phyloP scores from a whole-genome alignment of 2,113 vertebrate genomes.

The Penelope pileata region DNA sequence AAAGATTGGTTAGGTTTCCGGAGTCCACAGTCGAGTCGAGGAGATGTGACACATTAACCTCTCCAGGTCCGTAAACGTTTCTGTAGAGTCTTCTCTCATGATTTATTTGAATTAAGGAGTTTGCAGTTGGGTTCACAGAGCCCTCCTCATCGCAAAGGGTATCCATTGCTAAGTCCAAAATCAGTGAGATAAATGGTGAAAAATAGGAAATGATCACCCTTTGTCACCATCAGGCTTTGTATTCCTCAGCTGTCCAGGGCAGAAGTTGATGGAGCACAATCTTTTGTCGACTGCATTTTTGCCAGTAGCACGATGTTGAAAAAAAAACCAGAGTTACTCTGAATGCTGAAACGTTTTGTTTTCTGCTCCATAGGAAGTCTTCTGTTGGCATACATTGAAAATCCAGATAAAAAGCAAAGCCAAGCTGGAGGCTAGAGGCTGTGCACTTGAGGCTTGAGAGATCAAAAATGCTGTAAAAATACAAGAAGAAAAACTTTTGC shows the following conservation, averaged over 20 bases:
- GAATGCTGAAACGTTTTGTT: not conserved
- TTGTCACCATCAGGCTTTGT: conserved; percentile 55
- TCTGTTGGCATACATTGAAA: conserved; percentile 17
- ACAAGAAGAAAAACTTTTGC: conserved; percentile 69
- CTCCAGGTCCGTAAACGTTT: conserved; percentile 59
- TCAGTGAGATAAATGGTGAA: conserved; percentile 26
- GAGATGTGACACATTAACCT: conserved; percentile 73
- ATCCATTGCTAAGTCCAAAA: conserved; percentile 76
- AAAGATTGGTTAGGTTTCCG: conserved; percentile 77
- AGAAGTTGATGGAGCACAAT: conserved; percentile 7
- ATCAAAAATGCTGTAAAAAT: conserved; percentile 62
- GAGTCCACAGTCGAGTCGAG: conserved; percentile 77
- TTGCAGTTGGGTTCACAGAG: conserved; percentile 69
- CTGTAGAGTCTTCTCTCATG: conserved; percentile 64
- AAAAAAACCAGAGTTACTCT: not conserved
- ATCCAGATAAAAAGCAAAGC: conserved; percentile 49
- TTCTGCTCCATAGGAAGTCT: conserved; percentile 44
- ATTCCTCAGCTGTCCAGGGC: conserved; percentile 10
- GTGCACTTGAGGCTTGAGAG: conserved; percentile 51
- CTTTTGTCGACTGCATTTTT: not conserved
- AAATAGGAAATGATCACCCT: conserved; percentile 29
- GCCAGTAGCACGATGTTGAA: not conserved
- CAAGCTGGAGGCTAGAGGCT: conserved; percentile 4
- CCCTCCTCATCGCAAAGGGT: conserved; percentile 73
- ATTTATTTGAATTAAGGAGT: conserved; percentile 72